A percentile compares a stretch with the other conserved stretches of the same genome.
These are phyloP conservation scores for Schlechtendalia chinensis DNA, from an alignment of 1,140 invertebrate species.

Conservation along the genomic window DNA sequence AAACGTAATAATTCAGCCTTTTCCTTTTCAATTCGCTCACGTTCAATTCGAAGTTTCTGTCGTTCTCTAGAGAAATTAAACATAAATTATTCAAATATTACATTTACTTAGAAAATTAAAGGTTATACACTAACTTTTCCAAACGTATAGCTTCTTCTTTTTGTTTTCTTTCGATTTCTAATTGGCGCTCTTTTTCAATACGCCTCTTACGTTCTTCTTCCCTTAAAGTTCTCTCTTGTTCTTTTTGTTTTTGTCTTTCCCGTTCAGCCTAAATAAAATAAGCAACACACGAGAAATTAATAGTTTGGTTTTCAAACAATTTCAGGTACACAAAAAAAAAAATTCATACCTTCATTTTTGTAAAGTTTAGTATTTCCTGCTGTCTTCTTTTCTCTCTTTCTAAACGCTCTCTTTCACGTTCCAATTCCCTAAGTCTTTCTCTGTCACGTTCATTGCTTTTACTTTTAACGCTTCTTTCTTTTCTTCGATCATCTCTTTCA, in stretches of 20 bases:
- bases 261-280: slow-evolving; percentile 64
- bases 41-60: slow-evolving; percentile 72
- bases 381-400: slow-evolving; percentile 42
- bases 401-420: slow-evolving; percentile 23
- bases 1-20: slow-evolving; percentile 75
- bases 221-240: slow-evolving; percentile 71
- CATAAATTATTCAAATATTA: slow-evolving; percentile 48
- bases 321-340: neutral
- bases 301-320: neutral
- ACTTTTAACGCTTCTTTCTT: slow-evolving; percentile 41
- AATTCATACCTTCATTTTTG: slow-evolving; percentile 33
- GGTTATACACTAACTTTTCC: slow-evolving; percentile 58
- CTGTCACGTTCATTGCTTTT: slow-evolving; percentile 50
- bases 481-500: slow-evolving; percentile 26
- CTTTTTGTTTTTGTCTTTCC: slow-evolving; percentile 73
- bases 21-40: slow-evolving; percentile 74
- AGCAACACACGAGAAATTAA: neutral
- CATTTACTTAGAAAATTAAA: neutral
- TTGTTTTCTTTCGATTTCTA: slow-evolving; percentile 76
- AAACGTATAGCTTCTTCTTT: slow-evolving; percentile 75
- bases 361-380: slow-evolving; percentile 21
- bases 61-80: slow-evolving; percentile 62
- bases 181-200: slow-evolving; percentile 68
- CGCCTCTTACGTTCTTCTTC: slow-evolving; percentile 72
- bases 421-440: slow-evolving; percentile 27